Conservation (phyloP, 2,888 invertebrate genomes). For the Oxystoma pomonae region DNA sequence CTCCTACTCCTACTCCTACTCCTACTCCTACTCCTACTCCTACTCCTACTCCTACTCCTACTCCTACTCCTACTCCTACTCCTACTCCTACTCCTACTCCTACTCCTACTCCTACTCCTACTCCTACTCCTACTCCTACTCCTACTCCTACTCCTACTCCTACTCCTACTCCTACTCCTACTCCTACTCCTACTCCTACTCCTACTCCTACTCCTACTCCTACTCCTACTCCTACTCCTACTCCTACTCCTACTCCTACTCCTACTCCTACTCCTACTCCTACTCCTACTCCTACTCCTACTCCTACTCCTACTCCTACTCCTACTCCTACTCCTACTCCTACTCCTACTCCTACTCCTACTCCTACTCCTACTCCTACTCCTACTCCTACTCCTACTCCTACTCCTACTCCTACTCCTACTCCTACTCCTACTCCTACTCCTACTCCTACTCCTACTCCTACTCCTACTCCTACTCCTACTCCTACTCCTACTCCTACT, state of each 20-base stretch:
- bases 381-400: neutral
- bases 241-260: neutral
- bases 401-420: neutral
- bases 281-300: neutral
- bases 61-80: neutral
- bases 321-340: neutral
- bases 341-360: neutral
- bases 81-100: neutral
- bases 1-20: neutral
- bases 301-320: neutral
- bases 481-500: neutral
- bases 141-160: neutral
- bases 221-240: neutral
- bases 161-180: neutral
- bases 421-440: neutral
- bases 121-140: neutral
- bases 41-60: neutral
- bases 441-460: neutral
- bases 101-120: neutral
- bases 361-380: neutral
- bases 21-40: neutral
- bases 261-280: neutral
- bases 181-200: neutral
- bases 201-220: neutral
- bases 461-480: neutral